phyloP scores from a whole-genome alignment of 2,888 invertebrate genomes.

The Sesia bembeciformis region DNA sequence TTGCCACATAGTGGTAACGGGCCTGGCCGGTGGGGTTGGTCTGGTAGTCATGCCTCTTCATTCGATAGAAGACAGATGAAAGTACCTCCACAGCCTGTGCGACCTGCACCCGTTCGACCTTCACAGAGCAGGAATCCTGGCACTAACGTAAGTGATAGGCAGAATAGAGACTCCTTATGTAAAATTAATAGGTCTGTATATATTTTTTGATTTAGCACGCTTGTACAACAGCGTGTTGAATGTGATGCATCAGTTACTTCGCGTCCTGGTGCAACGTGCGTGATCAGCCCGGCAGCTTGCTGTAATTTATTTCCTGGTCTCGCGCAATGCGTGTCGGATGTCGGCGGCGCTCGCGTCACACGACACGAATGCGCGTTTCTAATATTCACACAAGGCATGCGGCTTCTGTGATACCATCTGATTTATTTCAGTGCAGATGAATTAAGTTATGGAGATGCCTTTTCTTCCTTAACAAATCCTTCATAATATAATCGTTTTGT shows the following conservation, averaged over 20 bases:
- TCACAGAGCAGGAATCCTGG: constrained; percentile 41
- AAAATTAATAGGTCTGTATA: neutral
- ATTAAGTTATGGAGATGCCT: no score
- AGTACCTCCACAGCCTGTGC: constrained; percentile 60
- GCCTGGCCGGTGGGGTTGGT: constrained; percentile 71
- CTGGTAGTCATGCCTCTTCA: constrained; percentile 68
- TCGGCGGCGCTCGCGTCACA: constrained; percentile 46
- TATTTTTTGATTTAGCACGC: neutral
- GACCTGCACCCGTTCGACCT: constrained; percentile 56
- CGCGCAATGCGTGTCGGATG: constrained; percentile 56
- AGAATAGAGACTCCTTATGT: neutral
- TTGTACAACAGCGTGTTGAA: neutral
- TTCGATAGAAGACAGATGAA: constrained; percentile 64
- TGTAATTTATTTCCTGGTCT: constrained; percentile 52
- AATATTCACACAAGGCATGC: constrained; percentile 18
- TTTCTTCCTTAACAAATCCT: no score
- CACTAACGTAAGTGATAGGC: constrained; percentile 46
- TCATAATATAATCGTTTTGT: no score
- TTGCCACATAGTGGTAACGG: constrained; percentile 72
- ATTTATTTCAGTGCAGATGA: no score
- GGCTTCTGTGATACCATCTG: constrained; percentile 14
- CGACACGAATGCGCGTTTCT: constrained; percentile 39
- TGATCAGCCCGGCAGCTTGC: constrained; percentile 24
- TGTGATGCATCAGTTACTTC: constrained; percentile 6
- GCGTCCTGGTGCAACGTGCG: constrained; percentile 37